Percentiles rank a stretch among this genome's conserved stretches.
Evolutionary conservation across 1,140 invertebrate genomes (phyloP).

Genomic region (Spodoptera frugiperda): DNA sequence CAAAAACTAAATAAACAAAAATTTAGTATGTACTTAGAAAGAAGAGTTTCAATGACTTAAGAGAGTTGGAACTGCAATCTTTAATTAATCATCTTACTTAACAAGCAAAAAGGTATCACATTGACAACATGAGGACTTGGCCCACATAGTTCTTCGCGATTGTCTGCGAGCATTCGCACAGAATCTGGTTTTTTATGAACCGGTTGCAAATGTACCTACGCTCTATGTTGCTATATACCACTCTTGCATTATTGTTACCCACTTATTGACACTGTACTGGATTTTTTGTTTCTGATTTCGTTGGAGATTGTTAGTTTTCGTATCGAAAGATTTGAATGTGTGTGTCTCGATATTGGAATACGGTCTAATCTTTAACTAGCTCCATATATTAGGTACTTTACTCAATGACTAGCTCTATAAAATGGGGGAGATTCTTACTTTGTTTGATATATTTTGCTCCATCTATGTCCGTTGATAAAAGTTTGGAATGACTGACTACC

Average conservation of each 20-base stretch:
- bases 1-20: too few relatives aligned
- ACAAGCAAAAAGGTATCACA: not conserved
- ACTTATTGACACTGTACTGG: slow-evolving; percentile 3
- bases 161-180: slow-evolving; percentile 25
- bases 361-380: too few relatives aligned
- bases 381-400: too few relatives aligned
- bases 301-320: not conserved
- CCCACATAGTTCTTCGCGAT: slow-evolving; percentile 13
- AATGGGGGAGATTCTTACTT: too few relatives aligned
- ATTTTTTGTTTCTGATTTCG: slow-evolving; percentile 9
- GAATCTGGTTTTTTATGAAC: slow-evolving; percentile 22
- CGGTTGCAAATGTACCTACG: slow-evolving; percentile 24
- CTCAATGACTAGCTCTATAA: too few relatives aligned
- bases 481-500: too few relatives aligned
- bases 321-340: not conserved
- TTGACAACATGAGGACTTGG: not conserved
- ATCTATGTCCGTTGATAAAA: too few relatives aligned
- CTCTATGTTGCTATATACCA: not conserved
- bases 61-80: not conserved
- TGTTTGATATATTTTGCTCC: too few relatives aligned
- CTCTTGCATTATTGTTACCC: slow-evolving; percentile 19
- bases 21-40: too few relatives aligned
- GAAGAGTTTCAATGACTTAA: not conserved
- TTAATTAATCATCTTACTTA: not conserved
- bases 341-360: too few relatives aligned